phyloP scores from a whole-genome alignment of 2,888 invertebrate genomes.

The Drosophila atroscutellata region DNA sequence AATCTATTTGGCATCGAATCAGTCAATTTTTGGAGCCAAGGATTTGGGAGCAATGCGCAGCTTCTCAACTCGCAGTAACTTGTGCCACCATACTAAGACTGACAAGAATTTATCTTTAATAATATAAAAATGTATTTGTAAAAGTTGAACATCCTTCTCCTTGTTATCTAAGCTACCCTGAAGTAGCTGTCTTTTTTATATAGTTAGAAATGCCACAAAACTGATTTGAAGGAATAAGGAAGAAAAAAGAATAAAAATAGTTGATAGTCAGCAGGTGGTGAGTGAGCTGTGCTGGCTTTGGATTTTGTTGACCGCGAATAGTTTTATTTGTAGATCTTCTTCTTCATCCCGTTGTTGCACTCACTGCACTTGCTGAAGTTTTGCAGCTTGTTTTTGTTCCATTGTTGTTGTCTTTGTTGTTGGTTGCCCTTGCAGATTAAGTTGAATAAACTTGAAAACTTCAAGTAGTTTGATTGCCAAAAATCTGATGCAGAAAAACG shows the following conservation, averaged over 20 bases:
- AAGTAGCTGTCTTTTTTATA: neutral
- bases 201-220: neutral
- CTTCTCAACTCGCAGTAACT: neutral
- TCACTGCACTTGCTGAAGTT: slow-evolving; percentile 28
- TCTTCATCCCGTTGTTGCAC: slow-evolving; percentile 8
- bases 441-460: slow-evolving; percentile 41
- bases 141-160: neutral
- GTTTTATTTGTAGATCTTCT: slow-evolving; percentile 11
- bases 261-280: slow-evolving; percentile 4
- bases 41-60: neutral
- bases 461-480: neutral
- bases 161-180: neutral
- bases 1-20: neutral
- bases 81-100: neutral
- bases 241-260: neutral
- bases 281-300: slow-evolving; percentile 37
- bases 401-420: neutral
- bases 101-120: neutral
- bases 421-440: slow-evolving; percentile 20
- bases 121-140: no score
- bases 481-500: slow-evolving; percentile 7
- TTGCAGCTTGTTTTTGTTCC: slow-evolving; percentile 24
- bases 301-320: neutral
- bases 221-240: neutral
- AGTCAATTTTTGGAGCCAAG: neutral